Conservation (phyloP, 2,797 vertebrate species). For the Chiloscyllium punctatum region DNA sequence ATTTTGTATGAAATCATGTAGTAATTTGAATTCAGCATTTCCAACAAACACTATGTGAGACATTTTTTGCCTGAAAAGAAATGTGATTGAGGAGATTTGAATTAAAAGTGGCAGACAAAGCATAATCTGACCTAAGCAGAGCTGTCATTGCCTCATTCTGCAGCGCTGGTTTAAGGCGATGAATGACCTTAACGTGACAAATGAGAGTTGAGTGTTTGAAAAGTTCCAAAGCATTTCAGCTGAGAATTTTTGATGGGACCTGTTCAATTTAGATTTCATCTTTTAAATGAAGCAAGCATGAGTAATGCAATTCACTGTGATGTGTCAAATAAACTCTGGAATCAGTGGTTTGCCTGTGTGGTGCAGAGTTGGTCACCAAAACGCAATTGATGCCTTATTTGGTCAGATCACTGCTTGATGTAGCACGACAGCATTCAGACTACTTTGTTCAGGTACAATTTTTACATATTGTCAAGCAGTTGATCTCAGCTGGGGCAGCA, state of each 20-base stretch:
- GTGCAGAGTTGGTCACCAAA: background rate
- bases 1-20: background rate
- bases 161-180: background rate
- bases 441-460: background rate
- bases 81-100: background rate
- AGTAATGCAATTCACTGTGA: background rate
- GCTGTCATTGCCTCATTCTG: background rate
- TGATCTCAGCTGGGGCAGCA: background rate
- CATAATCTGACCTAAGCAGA: background rate
- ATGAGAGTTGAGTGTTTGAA: background rate
- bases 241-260: background rate
- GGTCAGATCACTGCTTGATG: background rate
- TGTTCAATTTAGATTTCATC: background rate
- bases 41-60: background rate
- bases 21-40: background rate
- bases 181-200: background rate
- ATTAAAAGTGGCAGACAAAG: background rate
- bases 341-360: background rate
- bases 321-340: background rate
- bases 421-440: background rate
- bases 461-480: background rate
- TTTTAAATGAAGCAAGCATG: background rate
- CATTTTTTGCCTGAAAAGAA: background rate
- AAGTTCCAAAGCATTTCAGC: background rate
- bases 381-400: background rate